These are phyloP conservation scores for Macropus fuliginosus DNA, from an alignment of 2,797 vertebrate species.

Conservation along the genomic window DNA sequence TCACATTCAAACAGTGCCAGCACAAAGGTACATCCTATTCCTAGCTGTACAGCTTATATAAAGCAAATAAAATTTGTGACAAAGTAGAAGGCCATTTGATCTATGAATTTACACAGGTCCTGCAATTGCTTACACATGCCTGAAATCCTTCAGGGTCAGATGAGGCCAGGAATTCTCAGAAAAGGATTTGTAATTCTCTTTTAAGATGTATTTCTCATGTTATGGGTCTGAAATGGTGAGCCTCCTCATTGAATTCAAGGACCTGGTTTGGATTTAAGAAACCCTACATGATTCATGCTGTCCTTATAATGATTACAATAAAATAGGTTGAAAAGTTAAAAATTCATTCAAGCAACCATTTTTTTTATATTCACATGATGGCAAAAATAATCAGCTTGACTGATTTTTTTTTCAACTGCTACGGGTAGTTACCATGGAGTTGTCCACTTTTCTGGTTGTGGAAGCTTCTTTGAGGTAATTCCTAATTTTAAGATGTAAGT, in stretches of 20 bases:
- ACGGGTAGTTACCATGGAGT: not conserved
- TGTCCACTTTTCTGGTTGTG: not conserved
- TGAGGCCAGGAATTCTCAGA: slow-evolving; percentile 35
- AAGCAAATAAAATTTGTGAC: slow-evolving; percentile 61
- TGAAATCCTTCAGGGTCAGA: slow-evolving; percentile 41
- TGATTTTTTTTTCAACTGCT: not conserved
- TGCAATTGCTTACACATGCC: slow-evolving; percentile 57
- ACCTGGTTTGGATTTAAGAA: slow-evolving; percentile 19
- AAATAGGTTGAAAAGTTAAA: slow-evolving; percentile 33
- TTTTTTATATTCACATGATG: not conserved
- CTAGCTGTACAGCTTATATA: slow-evolving; percentile 29
- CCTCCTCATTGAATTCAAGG: not conserved
- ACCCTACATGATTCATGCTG: not conserved
- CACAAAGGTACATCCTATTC: slow-evolving; percentile 11
- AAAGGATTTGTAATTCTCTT: slow-evolving; percentile 36
- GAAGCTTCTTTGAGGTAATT: not conserved
- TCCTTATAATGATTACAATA: not conserved
- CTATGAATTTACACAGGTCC: slow-evolving; percentile 38
- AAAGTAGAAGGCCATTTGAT: slow-evolving; percentile 62
- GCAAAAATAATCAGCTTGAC: not conserved
- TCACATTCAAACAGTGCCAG: slow-evolving; percentile 25
- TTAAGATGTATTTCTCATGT: slow-evolving; percentile 12
- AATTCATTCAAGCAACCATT: not conserved
- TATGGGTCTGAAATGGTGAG: not conserved
- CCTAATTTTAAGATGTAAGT: not conserved